These are phyloP conservation scores for Volucella inflata DNA, from an alignment of 2,888 invertebrate species.

Conservation along the genomic window DNA sequence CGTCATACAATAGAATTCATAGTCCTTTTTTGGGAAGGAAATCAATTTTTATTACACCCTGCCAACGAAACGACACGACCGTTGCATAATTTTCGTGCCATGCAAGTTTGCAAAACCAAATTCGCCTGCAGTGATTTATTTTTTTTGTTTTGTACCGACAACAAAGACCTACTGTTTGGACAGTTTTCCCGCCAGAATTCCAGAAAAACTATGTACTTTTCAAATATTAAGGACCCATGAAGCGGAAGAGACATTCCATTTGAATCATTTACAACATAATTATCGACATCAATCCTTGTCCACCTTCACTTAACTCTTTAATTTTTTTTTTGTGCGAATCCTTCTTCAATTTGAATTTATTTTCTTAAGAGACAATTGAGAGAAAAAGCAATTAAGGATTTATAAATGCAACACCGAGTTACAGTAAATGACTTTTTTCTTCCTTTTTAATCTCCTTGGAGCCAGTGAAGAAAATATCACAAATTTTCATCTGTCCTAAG, in stretches of 20 bases:
- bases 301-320: constrained; percentile 42
- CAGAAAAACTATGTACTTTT: neutral
- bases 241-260: neutral
- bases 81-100: constrained; percentile 40
- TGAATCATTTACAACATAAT: neutral
- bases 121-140: neutral
- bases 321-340: neutral
- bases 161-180: neutral
- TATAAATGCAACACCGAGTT: constrained; percentile 15
- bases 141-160: neutral
- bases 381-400: constrained; percentile 23
- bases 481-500: constrained; percentile 34
- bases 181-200: constrained; percentile 23
- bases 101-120: constrained; percentile 17
- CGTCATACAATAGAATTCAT: neutral
- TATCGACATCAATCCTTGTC: constrained; percentile 10
- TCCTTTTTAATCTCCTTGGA: constrained; percentile 37
- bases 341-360: neutral
- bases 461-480: constrained; percentile 39
- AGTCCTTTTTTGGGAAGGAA: constrained; percentile 26
- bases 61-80: constrained; percentile 5
- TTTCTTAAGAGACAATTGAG: neutral
- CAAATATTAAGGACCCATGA: neutral
- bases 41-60: constrained; percentile 35
- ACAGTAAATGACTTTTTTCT: constrained; percentile 7